Percentiles rank a stretch among this genome's conserved stretches.
Evolutionary conservation across 2,113 vertebrate species (phyloP).

Genomic region (Chlorodrepanis virens): DNA sequence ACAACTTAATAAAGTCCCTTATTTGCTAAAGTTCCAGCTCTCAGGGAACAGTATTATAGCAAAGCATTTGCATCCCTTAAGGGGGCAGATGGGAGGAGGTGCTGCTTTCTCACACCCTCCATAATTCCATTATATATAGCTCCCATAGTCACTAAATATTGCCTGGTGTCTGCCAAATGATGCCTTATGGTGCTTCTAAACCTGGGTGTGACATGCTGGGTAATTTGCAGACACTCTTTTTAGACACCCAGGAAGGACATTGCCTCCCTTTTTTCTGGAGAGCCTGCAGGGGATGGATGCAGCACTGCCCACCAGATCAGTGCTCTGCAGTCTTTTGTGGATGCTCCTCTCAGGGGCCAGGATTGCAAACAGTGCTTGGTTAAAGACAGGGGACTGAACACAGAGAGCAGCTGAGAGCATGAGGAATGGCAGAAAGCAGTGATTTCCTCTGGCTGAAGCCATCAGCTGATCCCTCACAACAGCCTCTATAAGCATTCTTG

Average conservation of each 20-base stretch:
- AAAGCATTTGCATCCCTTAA: constrained; percentile 40
- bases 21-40: constrained; percentile 61
- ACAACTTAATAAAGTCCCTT: constrained; percentile 68
- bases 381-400: neutral
- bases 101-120: constrained; percentile 45
- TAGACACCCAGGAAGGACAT: neutral
- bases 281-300: neutral
- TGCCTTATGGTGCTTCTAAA: constrained; percentile 51
- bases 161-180: constrained; percentile 34
- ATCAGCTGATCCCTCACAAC: neutral
- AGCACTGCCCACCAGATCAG: neutral
- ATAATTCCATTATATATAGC: constrained; percentile 32
- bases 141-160: neutral
- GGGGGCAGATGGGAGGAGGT: constrained; percentile 56
- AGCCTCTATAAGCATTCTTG: neutral
- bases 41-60: neutral
- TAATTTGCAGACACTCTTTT: neutral
- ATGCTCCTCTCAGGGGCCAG: neutral
- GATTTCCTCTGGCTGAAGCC: neutral
- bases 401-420: neutral
- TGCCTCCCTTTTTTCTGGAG: neutral
- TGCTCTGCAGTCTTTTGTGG: neutral
- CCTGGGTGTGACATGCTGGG: constrained; percentile 21
- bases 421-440: neutral
- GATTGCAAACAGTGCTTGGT: neutral